Base-by-base conservation (phyloP, 1,140 invertebrate genomes). In the Gonioctena quinquepunctata region DNA sequence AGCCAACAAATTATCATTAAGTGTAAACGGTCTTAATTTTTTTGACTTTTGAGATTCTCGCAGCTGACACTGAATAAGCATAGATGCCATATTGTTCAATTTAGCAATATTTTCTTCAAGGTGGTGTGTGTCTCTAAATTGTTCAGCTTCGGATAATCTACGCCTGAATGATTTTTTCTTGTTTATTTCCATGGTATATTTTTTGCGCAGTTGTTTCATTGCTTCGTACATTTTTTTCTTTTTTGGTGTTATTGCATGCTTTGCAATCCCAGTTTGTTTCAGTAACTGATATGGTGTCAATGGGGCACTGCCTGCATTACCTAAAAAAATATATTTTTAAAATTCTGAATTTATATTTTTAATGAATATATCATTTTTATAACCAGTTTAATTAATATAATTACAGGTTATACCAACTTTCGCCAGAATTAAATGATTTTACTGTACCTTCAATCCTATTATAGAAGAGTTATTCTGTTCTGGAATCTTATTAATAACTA, bases 121-220 rank as follows among this genome's bases (percentile, higher is more conserved):
- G 18, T 50, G 4, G n/a, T 50, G 6, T 16, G 13, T 7, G 8
- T n/a, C n/a, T 27, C 7, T 26, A 33, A 62, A 26, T 62, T 28
- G 8, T 62, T 28, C 23, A 28, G 28, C 60, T 28, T 62, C 60
- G 18, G 3, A 28, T 16, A 62, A 33, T 62, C 60, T 62, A 33
- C 28, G 0, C 28, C 16, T n/a, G 60, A 33, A 48, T 19, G 16
- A 62, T 54, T 54, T 54, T 22, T 54, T 54, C 50, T 22, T 62
- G 26, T 33, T 62, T 62, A 7, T 62, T 62, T 48, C 60, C n/a
- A 33, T 62, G 13, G 23, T 62, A 21, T 62, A 62, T 28, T 62
- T 28, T 28, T 28, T 62, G 6, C 19, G 60, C 5, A 62, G 16
- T 62, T 62, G 13, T 33, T 62, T 5, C 60, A 48, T 26, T 62